Evolutionary conservation across 53 echinoderm and acorn worm species (phyloP).

Genomic region (Echinarachnius parma): DNA sequence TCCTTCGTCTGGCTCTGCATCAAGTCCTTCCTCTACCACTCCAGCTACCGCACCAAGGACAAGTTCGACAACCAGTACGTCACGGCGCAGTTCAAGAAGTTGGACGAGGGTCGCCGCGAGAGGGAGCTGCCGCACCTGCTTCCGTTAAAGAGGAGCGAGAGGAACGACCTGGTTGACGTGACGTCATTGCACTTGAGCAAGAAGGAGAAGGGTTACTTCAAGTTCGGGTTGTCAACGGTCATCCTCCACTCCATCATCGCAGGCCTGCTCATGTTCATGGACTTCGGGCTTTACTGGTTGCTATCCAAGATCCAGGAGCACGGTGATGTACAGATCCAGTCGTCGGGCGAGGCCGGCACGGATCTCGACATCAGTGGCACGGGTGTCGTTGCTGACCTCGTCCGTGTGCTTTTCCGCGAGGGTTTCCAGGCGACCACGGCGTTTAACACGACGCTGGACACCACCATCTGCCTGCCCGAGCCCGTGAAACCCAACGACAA

Average conservation of each 20-base stretch:
- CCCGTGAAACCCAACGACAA: slow-evolving; percentile 53
- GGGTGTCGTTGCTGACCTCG: slow-evolving; percentile 50
- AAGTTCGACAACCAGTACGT: slow-evolving; percentile 89
- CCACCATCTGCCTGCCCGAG: slow-evolving; percentile 67
- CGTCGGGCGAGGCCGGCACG: slow-evolving; percentile 42
- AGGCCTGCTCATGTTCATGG: slow-evolving; percentile 60
- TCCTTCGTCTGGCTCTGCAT: slow-evolving; percentile 75
- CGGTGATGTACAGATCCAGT: slow-evolving; percentile 61
- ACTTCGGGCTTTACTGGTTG: slow-evolving; percentile 75
- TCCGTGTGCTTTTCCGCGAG: slow-evolving; percentile 54
- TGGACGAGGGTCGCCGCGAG: slow-evolving; percentile 67
- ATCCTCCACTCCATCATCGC: slow-evolving; percentile 77
- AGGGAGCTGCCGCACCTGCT: slow-evolving; percentile 51
- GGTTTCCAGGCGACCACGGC: slow-evolving; percentile 68
- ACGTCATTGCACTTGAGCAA: slow-evolving; percentile 56
- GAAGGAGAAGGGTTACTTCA: slow-evolving; percentile 68
- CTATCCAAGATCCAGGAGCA: slow-evolving; percentile 62
- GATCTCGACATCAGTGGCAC: slow-evolving; percentile 54
- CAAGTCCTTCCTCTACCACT: slow-evolving; percentile 74
- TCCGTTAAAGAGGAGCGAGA: slow-evolving; percentile 82
- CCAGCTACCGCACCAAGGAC: slow-evolving; percentile 80
- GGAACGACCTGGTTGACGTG: slow-evolving; percentile 63
- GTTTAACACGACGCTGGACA: slow-evolving; percentile 69
- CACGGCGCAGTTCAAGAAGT: slow-evolving; percentile 64
- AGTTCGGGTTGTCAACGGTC: slow-evolving; percentile 65